Conservation (phyloP, 1,140 invertebrate genomes). For the Drosophila guanche region DNA sequence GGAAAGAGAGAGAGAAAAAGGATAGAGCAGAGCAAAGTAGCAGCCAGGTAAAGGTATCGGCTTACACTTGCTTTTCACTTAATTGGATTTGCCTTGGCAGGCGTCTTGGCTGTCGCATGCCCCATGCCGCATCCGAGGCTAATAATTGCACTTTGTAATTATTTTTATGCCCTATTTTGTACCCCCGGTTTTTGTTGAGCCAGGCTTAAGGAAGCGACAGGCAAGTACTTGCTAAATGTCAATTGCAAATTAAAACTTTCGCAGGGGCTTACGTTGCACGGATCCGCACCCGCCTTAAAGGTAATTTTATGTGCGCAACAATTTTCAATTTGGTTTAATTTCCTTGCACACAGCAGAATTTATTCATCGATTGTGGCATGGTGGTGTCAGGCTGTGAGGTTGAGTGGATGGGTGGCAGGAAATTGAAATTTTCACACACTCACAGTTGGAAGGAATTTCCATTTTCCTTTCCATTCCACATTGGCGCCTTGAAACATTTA, state of each 20-base stretch:
- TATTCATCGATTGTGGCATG: conserved; percentile 54
- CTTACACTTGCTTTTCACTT: conserved; percentile 81
- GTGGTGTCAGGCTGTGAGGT: conserved; percentile 23
- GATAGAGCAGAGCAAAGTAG: background rate
- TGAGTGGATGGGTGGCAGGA: conserved; percentile 45
- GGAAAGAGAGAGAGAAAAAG: background rate
- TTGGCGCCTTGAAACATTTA: conserved; percentile 61
- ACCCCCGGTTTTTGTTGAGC: background rate
- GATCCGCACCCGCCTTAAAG: conserved; percentile 14
- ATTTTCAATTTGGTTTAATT: conserved; percentile 81
- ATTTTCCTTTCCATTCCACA: conserved; percentile 15
- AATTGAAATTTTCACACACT: conserved; percentile 76
- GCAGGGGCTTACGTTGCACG: conserved; percentile 3
- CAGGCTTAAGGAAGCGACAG: conserved; percentile 20
- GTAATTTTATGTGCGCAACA: conserved; percentile 50
- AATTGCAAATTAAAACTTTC: conserved; percentile 50
- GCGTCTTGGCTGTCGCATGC: conserved; percentile 28
- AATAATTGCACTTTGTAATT: conserved; percentile 82
- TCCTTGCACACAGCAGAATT: conserved; percentile 53
- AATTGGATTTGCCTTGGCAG: conserved; percentile 74
- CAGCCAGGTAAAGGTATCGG: conserved; percentile 57
- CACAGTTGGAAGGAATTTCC: conserved; percentile 27
- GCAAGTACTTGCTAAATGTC: conserved; percentile 43
- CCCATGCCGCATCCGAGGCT: conserved; percentile 41
- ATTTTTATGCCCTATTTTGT: conserved; percentile 41